Base-by-base conservation (phyloP, 2,113 vertebrate species). In the Apodemus speciosus region DNA sequence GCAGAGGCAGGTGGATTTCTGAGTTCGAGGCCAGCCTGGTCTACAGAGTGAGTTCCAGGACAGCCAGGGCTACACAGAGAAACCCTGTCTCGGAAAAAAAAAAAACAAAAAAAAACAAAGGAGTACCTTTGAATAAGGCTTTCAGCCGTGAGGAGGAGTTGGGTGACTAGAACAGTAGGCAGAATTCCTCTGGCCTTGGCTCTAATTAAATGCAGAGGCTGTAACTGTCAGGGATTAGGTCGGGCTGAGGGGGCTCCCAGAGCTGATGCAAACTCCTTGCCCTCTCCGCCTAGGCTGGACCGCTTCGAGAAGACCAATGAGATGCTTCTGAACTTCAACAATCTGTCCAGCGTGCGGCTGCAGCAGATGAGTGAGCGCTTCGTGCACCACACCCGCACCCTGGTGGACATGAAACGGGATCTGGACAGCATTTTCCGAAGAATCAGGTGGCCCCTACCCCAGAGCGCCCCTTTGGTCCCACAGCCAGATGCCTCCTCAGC, bases 271-370 rank as follows among this genome's bases (percentile, higher is more conserved):
- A 49, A 53, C 25, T 56, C 14, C 49, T 60, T 10, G 15, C 13
- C 66, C 13, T 88, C 38, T 60, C 81, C 79, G 35, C 0, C 25
- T 95, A 99, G 99, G 99, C 93, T 99, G 60, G 99, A 99, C 95
- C 99, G 99, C 1, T 99, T 99, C 38, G 99, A 99, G 97, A 99
- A 99, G 97, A 99, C 99, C 76, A 99, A 99, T 0, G 99, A 99
- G 97, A 99, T 99, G 99, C 98, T 99, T 51, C 98, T 99, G 90
- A 99, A 99, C 96, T 99, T 99, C 94, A 99, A 99, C 85, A 99
- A 98, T 71, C 98, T 99, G 89, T 99, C 99, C 0, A 99, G 98
- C 0, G 98, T 99, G 14, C 98, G 99, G 58, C 98, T 99, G 96
- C 99, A 99, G 96, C 99, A 99, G 98, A 99, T 99, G 99, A 99